A percentile compares a stretch with the other conserved stretches of the same genome.
Evolutionary conservation across 2,888 invertebrate species (phyloP).

Genomic region (Drosophila aldrichi): DNA sequence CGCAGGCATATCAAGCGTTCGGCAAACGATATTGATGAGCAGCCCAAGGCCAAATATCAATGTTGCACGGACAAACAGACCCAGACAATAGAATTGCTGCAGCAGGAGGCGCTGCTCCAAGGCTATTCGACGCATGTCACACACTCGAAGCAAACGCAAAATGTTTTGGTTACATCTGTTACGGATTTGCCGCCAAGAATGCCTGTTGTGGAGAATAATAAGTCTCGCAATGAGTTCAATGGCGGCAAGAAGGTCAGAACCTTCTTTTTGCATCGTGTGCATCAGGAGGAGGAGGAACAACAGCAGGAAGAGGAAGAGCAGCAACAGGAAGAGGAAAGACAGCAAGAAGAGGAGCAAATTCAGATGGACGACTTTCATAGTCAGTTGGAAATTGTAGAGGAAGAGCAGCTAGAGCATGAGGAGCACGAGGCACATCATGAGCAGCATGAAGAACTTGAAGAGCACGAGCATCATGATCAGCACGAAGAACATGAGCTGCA

Average conservation of each 20-base stretch:
- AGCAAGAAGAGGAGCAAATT: slow-evolving; percentile 12
- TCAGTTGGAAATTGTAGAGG: slow-evolving; percentile 7
- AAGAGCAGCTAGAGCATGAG: not conserved
- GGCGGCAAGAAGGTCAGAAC: slow-evolving; percentile 71
- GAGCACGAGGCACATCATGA: not conserved
- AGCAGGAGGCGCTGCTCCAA: slow-evolving; percentile 13
- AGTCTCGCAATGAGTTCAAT: slow-evolving; percentile 57
- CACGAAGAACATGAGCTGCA: not conserved
- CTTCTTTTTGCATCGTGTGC: slow-evolving; percentile 62
- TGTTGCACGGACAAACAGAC: slow-evolving; percentile 62
- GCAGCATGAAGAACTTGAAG: not conserved
- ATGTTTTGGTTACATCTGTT: slow-evolving; percentile 29
- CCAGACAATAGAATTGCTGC: slow-evolving; percentile 29
- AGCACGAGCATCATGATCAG: not conserved
- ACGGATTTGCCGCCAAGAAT: slow-evolving; percentile 34
- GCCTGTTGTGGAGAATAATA: slow-evolving; percentile 40
- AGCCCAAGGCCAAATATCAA: slow-evolving; percentile 45
- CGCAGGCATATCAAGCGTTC: slow-evolving; percentile 60
- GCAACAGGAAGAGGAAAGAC: slow-evolving; percentile 13
- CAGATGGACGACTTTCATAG: slow-evolving; percentile 11
- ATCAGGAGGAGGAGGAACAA: slow-evolving; percentile 52
- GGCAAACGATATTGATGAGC: slow-evolving; percentile 53
- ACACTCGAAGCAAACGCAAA: slow-evolving; percentile 23
- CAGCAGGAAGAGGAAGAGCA: slow-evolving; percentile 13
- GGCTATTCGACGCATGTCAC: slow-evolving; percentile 6